Percentiles rank a stretch among this genome's conserved stretches.
Conservation (phyloP, 2,113 vertebrate species). For the Alethe castanea region DNA sequence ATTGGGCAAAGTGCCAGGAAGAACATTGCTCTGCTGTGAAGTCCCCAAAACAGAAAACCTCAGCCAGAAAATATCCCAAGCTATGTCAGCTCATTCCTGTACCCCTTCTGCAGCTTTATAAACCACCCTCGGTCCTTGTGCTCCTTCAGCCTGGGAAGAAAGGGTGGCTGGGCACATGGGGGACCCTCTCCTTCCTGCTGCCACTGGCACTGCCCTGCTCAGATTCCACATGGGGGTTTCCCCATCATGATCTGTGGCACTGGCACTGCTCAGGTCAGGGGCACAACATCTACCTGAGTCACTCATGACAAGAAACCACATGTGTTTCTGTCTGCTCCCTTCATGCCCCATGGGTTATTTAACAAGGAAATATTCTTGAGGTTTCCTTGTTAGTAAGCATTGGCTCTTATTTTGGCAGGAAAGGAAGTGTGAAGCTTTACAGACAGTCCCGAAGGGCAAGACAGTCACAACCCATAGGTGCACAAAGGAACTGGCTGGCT, state of each 20-base stretch:
- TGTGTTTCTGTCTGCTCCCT: background rate
- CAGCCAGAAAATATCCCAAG: background rate
- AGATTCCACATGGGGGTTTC: background rate
- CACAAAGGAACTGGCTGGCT: background rate
- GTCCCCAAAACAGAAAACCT: background rate
- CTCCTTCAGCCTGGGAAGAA: background rate
- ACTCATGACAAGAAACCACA: background rate
- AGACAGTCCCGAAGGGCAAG: background rate
- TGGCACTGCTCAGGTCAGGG: background rate
- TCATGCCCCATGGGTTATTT: rapidly evolving
- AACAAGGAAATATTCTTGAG: background rate
- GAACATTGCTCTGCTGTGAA: background rate
- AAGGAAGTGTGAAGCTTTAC: background rate
- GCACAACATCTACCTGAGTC: background rate
- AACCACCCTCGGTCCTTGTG: background rate
- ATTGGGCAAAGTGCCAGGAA: rapidly evolving
- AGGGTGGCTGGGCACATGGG: rapidly evolving
- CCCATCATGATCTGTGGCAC: background rate
- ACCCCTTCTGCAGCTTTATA: background rate
- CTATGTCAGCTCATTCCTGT: background rate
- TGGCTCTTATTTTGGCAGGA: background rate
- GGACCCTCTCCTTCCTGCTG: background rate
- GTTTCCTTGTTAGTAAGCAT: background rate
- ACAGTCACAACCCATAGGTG: rapidly evolving
- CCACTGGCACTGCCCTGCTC: background rate